phyloP scores from a whole-genome alignment of 2,113 vertebrate genomes.

The Picathartes gymnocephalus region DNA sequence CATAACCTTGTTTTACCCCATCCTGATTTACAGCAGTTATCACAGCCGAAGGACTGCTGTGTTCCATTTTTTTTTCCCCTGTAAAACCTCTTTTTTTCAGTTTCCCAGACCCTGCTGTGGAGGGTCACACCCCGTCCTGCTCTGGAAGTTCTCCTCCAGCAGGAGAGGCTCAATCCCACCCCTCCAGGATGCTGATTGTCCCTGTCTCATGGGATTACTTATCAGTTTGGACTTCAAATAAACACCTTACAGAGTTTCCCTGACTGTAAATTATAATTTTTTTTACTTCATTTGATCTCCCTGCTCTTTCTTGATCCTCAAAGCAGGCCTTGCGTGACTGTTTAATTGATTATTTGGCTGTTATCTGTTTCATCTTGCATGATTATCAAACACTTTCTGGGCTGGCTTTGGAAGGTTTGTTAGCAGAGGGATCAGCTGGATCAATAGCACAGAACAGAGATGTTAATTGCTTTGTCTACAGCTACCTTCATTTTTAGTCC shows the following conservation, averaged over 20 bases:
- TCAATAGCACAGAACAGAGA: slow-evolving; percentile 53
- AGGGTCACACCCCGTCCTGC: background rate
- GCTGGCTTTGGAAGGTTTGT: slow-evolving; percentile 21
- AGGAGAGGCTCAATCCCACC: background rate
- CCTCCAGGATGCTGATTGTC: background rate
- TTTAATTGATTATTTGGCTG: slow-evolving; percentile 50
- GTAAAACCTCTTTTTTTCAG: background rate
- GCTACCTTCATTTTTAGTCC: background rate
- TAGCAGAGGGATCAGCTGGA: slow-evolving; percentile 39
- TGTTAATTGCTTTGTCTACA: slow-evolving; percentile 62
- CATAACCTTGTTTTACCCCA: background rate
- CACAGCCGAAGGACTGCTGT: background rate
- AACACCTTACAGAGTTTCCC: background rate
- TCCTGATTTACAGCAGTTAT: background rate
- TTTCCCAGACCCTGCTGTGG: background rate
- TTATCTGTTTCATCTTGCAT: slow-evolving; percentile 39
- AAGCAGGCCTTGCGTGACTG: background rate
- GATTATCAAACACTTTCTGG: background rate
- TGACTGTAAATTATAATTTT: background rate
- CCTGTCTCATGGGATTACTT: background rate
- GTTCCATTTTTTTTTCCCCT: background rate
- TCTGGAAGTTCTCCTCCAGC: background rate
- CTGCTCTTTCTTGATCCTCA: slow-evolving; percentile 4
- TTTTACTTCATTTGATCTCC: slow-evolving; percentile 6
- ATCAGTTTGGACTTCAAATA: background rate